Conservation (phyloP, 2,888 invertebrate species). For the Patella depressa region DNA sequence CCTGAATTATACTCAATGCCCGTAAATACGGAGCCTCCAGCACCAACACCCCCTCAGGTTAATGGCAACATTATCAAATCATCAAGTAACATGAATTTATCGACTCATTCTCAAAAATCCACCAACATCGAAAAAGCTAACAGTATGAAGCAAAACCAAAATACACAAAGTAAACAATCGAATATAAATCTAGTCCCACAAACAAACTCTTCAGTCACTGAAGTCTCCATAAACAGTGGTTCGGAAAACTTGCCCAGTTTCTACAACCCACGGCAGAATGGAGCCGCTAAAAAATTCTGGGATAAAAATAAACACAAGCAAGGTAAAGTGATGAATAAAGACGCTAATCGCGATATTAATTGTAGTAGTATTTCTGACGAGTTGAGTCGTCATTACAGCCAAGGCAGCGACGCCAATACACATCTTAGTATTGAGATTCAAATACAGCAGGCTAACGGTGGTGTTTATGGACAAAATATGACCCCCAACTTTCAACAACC, state of each 20-base stretch:
- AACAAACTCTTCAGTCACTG: constrained; percentile 47
- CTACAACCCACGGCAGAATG: constrained; percentile 94
- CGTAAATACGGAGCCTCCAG: constrained; percentile 19
- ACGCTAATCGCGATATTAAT: constrained; percentile 60
- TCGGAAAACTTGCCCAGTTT: constrained; percentile 75
- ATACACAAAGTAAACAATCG: constrained; percentile 50
- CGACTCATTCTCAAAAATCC: constrained; percentile 44
- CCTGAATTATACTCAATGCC: constrained; percentile 47
- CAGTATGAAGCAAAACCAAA: constrained; percentile 38
- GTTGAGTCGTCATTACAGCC: constrained; percentile 46
- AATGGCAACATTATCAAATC: constrained; percentile 61
- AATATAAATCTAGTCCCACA: constrained; percentile 62
- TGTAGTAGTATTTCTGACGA: constrained; percentile 52
- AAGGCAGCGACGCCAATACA: constrained; percentile 54
- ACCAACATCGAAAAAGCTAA: constrained; percentile 44
- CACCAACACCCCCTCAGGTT: constrained; percentile 39
- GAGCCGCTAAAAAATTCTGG: constrained; percentile 92
- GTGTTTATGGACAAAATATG: constrained; percentile 29
- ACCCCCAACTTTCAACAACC: constrained; percentile 16
- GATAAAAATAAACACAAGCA: constrained; percentile 76
- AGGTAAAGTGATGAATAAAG: constrained; percentile 61
- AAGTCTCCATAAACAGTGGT: constrained; percentile 39
- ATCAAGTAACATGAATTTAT: constrained; percentile 45
- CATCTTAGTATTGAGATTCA: constrained; percentile 63
- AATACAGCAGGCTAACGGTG: constrained; percentile 49